Base-by-base conservation (phyloP, 1,140 invertebrate genomes). In the Antheraea pernyi region DNA sequence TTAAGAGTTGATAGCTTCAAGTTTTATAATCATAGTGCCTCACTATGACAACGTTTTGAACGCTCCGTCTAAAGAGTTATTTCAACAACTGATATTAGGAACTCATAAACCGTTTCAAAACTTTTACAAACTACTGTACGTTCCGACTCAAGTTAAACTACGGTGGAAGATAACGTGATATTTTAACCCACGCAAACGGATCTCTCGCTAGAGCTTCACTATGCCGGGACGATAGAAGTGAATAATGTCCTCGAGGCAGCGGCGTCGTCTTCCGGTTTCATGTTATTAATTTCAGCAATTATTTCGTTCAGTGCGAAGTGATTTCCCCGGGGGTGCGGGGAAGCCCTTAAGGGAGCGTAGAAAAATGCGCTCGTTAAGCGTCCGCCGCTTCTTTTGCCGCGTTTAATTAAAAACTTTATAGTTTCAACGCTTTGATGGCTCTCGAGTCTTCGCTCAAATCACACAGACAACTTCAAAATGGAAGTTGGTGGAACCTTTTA, bases 381-480 rank as follows among this genome's bases (percentile, higher is more conserved):
- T 68, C 80, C 77, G 75, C 67, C 73, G 78, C 76, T 79, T 67
- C 75, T 75, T 74, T 75, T 72, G 72, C 72, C 78, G 80, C 74
- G 74, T 86, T 88, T 90, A 88, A 90, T 90, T 90, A 90, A 90
- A 89, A 88, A 90, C 79, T 88, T 90, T 83, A 87, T 80, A 82
- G 84, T 80, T 79, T 76, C 75, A 77, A 59, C 69, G 79, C 75
- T 75, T 79, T 74, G 75, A 76, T 77, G 70, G 74, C 70, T 69
- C 73, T 46, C 65, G 22, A 37, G 69, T 67, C 67, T 64, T 71
- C 71, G 69, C 69, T 73, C 53, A 73, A 75, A 75, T 78, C 69
- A 67, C 73, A 71, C 67, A 71, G 72, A 74, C 65, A 68, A 70
- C 68, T 39, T 53, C 46, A 10, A 53, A 53, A 53, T 53, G 1